Evolutionary conservation across 2,113 vertebrate genomes (phyloP).

Genomic region (Prolemur simus): DNA sequence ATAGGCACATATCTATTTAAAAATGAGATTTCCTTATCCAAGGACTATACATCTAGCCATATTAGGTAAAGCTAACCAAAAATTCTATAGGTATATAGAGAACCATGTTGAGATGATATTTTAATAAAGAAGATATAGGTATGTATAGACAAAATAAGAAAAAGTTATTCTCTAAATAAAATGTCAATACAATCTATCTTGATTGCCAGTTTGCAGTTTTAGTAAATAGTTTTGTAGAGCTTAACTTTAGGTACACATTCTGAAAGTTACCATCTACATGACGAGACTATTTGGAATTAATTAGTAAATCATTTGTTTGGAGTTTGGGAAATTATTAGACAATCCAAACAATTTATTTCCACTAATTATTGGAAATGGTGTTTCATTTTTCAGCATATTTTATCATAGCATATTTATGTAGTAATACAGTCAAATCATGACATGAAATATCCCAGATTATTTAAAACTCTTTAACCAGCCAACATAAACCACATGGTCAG

Average conservation of each 20-base stretch:
- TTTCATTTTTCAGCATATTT: not conserved
- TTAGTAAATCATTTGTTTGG: not conserved
- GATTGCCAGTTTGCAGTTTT: not conserved
- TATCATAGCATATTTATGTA: not conserved
- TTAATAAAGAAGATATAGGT: not conserved
- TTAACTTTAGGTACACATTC: not conserved
- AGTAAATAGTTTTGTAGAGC: not conserved
- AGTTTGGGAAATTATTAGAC: not conserved
- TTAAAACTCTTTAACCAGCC: not conserved
- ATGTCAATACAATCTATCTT: not conserved
- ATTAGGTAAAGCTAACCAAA: not conserved
- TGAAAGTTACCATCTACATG: not conserved
- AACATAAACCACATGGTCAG: not conserved
- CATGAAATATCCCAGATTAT: not conserved
- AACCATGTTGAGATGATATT: not conserved
- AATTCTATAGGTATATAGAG: not conserved
- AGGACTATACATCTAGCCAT: not conserved
- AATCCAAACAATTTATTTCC: not conserved
- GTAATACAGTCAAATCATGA: not conserved
- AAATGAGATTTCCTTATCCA: not conserved
- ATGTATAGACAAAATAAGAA: not conserved
- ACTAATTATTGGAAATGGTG: not conserved
- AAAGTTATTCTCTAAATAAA: not conserved
- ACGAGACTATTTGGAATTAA: not conserved
- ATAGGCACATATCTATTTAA: not conserved